Base-by-base conservation (phyloP, 2,888 invertebrate genomes). In the Sesia apiformis region DNA sequence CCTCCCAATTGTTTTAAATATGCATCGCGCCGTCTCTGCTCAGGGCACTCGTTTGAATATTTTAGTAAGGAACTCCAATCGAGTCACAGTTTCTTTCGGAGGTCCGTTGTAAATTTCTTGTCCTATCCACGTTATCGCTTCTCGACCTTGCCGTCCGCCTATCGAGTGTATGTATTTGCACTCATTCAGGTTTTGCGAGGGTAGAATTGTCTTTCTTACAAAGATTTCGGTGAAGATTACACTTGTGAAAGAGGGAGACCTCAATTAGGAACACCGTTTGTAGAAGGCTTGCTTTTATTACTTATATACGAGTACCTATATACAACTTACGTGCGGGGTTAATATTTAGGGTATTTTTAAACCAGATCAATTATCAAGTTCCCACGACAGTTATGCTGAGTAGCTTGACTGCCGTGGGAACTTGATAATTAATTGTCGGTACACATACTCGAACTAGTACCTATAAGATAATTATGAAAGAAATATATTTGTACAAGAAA, bases 1-100 rank as follows among this genome's bases (percentile, higher is more conserved):
- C 52, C 60, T 57, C 67, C 73, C 73, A 72, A 72, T 78, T 74
- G 70, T 76, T 78, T 85, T 80, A 84, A 85, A 85, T 82, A 87
- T 86, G 81, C 77, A 85, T 73, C 69, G 69, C 70, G 62, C 69
- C 74, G 73, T 76, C 73, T 80, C 74, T 71, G 70, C 78, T 75
- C 67, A 68, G 67, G 71, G 74, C 70, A 77, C 75, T 77, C 78
- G 78, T 78, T 72, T 85, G 81, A 83, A 85, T 84, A 84, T 84
- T 84, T 82, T 73, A 84, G 74, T 77, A 77, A 70, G 73, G 56
- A 76, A 74, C 72, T 78, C 69, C 77, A 76, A 83, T 81, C 70
- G 80, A 74, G 73, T 67, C 72, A 67, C 69, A 71, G 70, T 72
- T 73, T 67, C 65, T 66, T 74, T 66, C 58, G 59, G 59, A 59